Evolutionary conservation across 1,140 invertebrate species (phyloP).

Genomic region (Elymnias hypermnestra): DNA sequence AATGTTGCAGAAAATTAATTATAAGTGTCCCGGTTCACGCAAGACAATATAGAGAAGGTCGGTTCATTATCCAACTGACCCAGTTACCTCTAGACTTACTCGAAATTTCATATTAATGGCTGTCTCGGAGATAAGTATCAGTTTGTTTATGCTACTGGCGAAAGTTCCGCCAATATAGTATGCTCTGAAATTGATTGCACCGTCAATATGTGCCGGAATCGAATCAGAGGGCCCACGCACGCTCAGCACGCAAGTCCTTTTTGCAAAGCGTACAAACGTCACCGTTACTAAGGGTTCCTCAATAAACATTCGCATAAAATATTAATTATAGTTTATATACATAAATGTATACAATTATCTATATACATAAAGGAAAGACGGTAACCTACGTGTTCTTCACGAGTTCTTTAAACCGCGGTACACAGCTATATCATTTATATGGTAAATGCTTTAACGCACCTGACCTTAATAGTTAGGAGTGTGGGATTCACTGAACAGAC

Average conservation of each 20-base stretch:
- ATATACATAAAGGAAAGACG: too few species aligned
- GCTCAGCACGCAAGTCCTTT: conserved; percentile 31
- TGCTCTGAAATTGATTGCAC: conserved; percentile 56
- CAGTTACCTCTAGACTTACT: conserved; percentile 32
- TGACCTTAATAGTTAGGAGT: too few species aligned
- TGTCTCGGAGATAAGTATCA: conserved; percentile 46
- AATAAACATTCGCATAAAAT: too few species aligned
- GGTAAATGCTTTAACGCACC: too few species aligned
- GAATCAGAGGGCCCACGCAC: conserved; percentile 24
- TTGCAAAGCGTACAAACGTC: too few species aligned
- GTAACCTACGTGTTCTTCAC: too few species aligned
- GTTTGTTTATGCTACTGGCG: conserved; percentile 50
- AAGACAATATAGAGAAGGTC: conserved; percentile 17
- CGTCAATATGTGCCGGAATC: conserved; percentile 46
- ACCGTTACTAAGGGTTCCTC: too few species aligned
- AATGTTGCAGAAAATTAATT: conserved; percentile 2
- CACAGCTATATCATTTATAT: too few species aligned
- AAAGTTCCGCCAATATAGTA: conserved; percentile 59
- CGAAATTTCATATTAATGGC: conserved; percentile 49
- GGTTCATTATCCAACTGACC: conserved; percentile 26
- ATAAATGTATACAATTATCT: too few species aligned
- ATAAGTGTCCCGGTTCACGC: not conserved
- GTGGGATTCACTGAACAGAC: too few species aligned
- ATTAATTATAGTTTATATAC: too few species aligned
- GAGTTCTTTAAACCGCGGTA: too few species aligned